phyloP scores from a whole-genome alignment of 2,113 vertebrate genomes.

The Erpornis zantholeuca region DNA sequence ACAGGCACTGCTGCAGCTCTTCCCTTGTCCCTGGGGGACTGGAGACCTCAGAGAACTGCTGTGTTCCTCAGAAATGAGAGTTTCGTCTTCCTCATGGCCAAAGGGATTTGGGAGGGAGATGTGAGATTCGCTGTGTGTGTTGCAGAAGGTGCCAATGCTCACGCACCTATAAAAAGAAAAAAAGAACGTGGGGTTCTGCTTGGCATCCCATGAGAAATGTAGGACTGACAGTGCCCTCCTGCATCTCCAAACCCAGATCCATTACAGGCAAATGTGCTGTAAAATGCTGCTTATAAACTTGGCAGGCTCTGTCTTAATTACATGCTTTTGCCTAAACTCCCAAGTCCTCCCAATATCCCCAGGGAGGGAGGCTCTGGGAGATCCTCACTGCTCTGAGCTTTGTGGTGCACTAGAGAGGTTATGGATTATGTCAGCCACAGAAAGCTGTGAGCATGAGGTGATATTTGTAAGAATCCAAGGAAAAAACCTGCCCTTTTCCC shows the following conservation, averaged over 20 bases:
- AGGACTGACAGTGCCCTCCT: neutral
- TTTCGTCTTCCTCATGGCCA: neutral
- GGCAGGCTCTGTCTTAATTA: neutral
- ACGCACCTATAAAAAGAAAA: neutral
- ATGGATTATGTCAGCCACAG: neutral
- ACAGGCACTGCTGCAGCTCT: neutral
- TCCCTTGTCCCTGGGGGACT: neutral
- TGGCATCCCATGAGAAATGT: neutral
- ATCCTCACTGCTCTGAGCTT: neutral
- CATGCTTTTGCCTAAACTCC: neutral
- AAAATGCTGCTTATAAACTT: neutral
- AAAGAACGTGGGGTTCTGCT: neutral
- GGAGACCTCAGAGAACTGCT: neutral
- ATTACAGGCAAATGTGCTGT: accelerated
- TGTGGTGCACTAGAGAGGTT: neutral
- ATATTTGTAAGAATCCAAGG: neutral
- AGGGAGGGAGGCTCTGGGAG: neutral
- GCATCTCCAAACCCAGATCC: neutral
- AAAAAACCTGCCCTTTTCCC: neutral
- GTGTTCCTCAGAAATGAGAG: neutral
- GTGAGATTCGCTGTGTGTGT: neutral
- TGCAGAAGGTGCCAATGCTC: neutral
- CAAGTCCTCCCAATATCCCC: neutral
- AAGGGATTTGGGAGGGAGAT: neutral
- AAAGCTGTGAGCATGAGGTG: neutral